These are phyloP conservation scores for Anolis sagrei DNA, from an alignment of 2,113 vertebrate genomes.

Conservation along the genomic window DNA sequence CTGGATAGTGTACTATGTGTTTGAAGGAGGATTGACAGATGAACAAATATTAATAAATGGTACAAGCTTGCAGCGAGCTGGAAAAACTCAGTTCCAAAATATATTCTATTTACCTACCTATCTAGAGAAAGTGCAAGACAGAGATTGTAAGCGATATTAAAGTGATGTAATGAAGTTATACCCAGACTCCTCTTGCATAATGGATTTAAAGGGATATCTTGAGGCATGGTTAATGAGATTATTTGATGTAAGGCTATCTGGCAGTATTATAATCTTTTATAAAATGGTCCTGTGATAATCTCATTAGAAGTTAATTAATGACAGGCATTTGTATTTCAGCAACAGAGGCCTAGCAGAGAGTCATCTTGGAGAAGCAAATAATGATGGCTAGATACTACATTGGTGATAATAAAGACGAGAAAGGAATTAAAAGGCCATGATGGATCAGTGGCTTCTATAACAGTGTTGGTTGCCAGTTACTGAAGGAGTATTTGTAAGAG, in stretches of 20 bases:
- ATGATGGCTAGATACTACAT: constrained; percentile 31
- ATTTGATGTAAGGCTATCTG: constrained; percentile 69
- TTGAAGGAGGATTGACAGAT: not conserved
- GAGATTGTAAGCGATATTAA: constrained; percentile 50
- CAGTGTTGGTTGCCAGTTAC: not conserved
- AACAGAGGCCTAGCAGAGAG: constrained; percentile 45
- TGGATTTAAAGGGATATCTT: constrained; percentile 69
- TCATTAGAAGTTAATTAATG: constrained; percentile 70
- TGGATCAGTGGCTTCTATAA: constrained; percentile 9
- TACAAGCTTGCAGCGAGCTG: not conserved
- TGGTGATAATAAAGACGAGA: not conserved
- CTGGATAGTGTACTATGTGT: not conserved
- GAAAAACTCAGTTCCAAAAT: not conserved
- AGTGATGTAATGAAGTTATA: constrained; percentile 65
- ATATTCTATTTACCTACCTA: not conserved
- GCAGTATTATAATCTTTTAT: constrained; percentile 68
- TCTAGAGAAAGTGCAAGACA: not conserved
- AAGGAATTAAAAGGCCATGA: not conserved
- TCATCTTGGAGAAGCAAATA: constrained; percentile 32
- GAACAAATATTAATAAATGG: not conserved
- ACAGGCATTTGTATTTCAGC: constrained; percentile 51
- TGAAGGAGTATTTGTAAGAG: not conserved
- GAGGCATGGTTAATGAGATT: constrained; percentile 71
- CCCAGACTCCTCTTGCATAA: constrained; percentile 49
- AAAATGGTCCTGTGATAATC: constrained; percentile 68